These are phyloP conservation scores for Dipodomys stephensi DNA, from an alignment of 2,113 vertebrate genomes.

Conservation along the genomic window DNA sequence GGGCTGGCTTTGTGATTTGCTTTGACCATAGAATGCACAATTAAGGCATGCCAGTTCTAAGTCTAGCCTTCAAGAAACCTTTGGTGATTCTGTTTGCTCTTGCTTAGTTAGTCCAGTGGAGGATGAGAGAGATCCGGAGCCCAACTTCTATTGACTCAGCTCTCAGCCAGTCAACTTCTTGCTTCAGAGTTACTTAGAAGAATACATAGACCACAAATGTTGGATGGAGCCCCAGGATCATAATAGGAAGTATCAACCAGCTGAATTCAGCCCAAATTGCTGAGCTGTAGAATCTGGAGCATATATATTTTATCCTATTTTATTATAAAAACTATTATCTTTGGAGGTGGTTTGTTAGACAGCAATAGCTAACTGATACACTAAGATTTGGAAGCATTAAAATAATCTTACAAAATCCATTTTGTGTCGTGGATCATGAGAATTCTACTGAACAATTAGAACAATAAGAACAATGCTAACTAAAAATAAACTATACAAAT, in stretches of 20 bases:
- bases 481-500: constrained; percentile 58
- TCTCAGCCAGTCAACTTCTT: background rate
- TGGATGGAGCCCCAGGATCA: background rate
- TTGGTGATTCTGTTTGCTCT: background rate
- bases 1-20: background rate
- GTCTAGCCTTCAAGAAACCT: background rate
- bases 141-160: background rate
- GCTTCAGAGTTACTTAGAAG: background rate
- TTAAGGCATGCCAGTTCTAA: background rate
- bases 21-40: background rate
- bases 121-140: background rate
- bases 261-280: background rate
- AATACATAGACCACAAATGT: background rate
- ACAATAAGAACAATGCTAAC: constrained; percentile 53
- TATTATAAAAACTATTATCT: background rate
- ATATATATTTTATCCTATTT: background rate
- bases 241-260: background rate
- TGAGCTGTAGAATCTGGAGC: background rate
- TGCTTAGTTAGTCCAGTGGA: background rate
- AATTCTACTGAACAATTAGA: constrained; percentile 24
- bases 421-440: constrained; percentile 33
- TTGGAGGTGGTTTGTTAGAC: constrained; percentile 33
- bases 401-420: constrained; percentile 50
- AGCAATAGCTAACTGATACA: constrained; percentile 47
- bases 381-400: constrained; percentile 30